Evolutionary conservation across 2,888 invertebrate genomes (phyloP), one percentile per base, ranked within the genome.

Genomic region (Cephus nigrinus): DNA sequence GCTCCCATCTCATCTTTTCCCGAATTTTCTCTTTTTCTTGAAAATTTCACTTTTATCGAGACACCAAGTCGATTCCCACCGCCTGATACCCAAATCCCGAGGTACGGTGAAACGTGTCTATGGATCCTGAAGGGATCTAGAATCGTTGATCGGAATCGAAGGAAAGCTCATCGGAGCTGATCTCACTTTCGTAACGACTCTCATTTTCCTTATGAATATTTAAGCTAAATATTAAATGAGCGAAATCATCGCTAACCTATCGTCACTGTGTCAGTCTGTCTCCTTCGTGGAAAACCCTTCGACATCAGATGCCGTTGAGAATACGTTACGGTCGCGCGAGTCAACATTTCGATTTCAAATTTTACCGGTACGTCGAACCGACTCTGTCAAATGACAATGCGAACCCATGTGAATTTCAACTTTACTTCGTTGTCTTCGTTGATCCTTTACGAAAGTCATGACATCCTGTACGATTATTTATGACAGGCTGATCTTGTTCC

Each of bases 161-260:
- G 55, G 23, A 55, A 23, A 23, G 9, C 9, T 55, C 55, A 9
- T 55, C 23, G 2, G 55, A 23, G 0, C 23, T 55, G 23, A 9
- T 23, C 74, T 75, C 73, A 73, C 77, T 77, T 80, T 76, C 77
- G 78, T 79, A 74, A 73, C 77, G 78, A 77, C 76, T 78, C 76
- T 79, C 76, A 55, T 78, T 76, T 75, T 72, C 68, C 68, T 74
- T 32, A 90, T 90, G 89, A 90, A 90, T 90, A 90, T 90, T 90
- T 89, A 90, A 90, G 88, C 88, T 88, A 87, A 88, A 89, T 88
- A 90, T 90, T 90, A 90, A 89, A 90, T 88, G 88, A 86, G 86
- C 87, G 85, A 89, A 88, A 89, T 88, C 87, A 87, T 86, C 85
- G 83, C 85, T 83, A 85, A 82, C 79, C 79, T 79, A 79, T 81